Conservation (phyloP, 1,140 invertebrate genomes). For the Temnothorax nylanderi region DNA sequence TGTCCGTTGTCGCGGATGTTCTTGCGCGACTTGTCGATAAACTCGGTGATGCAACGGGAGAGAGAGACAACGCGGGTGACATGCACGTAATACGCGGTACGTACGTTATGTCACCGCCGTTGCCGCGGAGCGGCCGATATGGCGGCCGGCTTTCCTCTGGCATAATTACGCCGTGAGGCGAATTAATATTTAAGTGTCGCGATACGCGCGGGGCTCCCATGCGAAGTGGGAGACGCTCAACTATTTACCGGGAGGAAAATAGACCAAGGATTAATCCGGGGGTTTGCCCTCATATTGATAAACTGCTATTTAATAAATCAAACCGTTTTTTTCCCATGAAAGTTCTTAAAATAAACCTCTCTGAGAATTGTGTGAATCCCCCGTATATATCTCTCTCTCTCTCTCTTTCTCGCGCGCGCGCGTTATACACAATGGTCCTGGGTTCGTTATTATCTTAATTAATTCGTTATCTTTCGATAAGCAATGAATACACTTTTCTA, state of each 20-base stretch:
- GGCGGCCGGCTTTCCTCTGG: constrained; percentile 18
- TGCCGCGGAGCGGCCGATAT: neutral
- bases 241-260: neutral
- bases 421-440: neutral
- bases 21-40: constrained; percentile 50
- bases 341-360: too few relatives aligned
- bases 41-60: constrained; percentile 36
- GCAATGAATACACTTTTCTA: neutral
- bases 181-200: constrained; percentile 33
- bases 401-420: neutral
- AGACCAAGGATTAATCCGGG: neutral
- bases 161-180: constrained; percentile 23
- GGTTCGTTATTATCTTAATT: neutral
- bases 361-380: too few relatives aligned
- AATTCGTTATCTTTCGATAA: neutral
- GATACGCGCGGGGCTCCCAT: neutral
- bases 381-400: too few relatives aligned
- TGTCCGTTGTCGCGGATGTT: constrained; percentile 13
- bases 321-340: neutral
- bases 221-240: neutral
- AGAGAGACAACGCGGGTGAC: constrained; percentile 32
- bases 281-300: neutral
- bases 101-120: constrained; percentile 38
- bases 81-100: constrained; percentile 35
- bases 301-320: neutral